Conservation (phyloP, 2,797 vertebrate species). For the Saxicola maurus region DNA sequence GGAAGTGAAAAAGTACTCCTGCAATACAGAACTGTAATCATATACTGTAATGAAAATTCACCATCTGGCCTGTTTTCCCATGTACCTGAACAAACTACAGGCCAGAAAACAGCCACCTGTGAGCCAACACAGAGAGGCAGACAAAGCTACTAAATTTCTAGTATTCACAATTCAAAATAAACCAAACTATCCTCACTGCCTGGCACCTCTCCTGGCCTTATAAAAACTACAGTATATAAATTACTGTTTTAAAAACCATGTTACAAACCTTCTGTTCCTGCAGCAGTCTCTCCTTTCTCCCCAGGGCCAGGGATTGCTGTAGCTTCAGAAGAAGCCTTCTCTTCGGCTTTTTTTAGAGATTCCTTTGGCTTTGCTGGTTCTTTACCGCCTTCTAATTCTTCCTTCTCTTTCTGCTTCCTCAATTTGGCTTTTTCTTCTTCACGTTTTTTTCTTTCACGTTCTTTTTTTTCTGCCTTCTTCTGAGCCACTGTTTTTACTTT, state of each 20-base stretch:
- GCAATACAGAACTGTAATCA: neutral
- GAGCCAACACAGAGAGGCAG: neutral
- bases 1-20: neutral
- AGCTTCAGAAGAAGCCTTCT: constrained; percentile 47
- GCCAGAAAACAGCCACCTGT: neutral
- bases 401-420: constrained; percentile 85
- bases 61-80: neutral
- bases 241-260: neutral
- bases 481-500: constrained; percentile 95
- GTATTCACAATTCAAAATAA: neutral
- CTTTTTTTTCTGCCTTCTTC: constrained; percentile 98
- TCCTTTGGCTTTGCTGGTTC: constrained; percentile 70
- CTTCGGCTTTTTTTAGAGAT: constrained; percentile 60
- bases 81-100: neutral
- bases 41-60: neutral
- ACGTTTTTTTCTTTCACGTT: constrained; percentile 87
- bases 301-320: neutral
- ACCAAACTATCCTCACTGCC: neutral
- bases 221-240: neutral
- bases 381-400: constrained; percentile 73
- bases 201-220: neutral
- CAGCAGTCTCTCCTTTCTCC: constrained; percentile 60
- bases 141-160: neutral
- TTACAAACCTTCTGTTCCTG: constrained; percentile 66
- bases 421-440: constrained; percentile 85